phyloP scores from a whole-genome alignment of 2,797 vertebrate genomes.

The Furcifer pardalis region DNA sequence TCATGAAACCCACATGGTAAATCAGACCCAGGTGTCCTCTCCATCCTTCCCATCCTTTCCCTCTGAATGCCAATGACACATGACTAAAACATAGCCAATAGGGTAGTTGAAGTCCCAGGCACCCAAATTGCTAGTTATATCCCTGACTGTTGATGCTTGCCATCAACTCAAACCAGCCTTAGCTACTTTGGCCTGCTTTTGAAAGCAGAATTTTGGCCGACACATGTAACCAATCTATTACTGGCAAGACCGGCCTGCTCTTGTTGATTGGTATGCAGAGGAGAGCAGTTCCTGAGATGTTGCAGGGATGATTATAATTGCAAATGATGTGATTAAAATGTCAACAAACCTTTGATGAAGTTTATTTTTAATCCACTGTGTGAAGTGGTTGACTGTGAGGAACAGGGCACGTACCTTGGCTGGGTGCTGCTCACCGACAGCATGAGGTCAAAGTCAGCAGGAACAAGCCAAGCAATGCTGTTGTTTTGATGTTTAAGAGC shows the following conservation, averaged over 20 bases:
- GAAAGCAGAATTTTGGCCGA: neutral
- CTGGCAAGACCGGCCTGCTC: neutral
- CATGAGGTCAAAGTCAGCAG: neutral
- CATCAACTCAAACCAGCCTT: no score
- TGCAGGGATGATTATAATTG: constrained; percentile 67
- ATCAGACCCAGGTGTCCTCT: no score
- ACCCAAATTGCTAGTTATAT: no score
- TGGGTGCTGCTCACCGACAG: neutral
- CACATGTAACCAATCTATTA: neutral
- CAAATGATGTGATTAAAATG: constrained; percentile 72
- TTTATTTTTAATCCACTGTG: constrained; percentile 65
- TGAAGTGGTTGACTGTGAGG: constrained; percentile 49
- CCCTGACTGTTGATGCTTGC: neutral
- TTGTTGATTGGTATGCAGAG: constrained; percentile 59
- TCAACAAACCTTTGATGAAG: constrained; percentile 64
- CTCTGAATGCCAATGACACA: no score
- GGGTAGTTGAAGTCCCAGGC: no score
- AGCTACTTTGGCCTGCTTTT: constrained; percentile 16
- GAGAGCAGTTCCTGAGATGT: constrained; percentile 42
- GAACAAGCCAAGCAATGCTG: neutral
- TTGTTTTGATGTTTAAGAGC: neutral
- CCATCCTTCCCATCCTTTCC: no score
- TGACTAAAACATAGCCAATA: no score
- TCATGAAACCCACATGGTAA: no score
- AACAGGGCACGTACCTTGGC: neutral